phyloP scores from a whole-genome alignment of 2,888 invertebrate genomes.

The Agonopterix heracliana region DNA sequence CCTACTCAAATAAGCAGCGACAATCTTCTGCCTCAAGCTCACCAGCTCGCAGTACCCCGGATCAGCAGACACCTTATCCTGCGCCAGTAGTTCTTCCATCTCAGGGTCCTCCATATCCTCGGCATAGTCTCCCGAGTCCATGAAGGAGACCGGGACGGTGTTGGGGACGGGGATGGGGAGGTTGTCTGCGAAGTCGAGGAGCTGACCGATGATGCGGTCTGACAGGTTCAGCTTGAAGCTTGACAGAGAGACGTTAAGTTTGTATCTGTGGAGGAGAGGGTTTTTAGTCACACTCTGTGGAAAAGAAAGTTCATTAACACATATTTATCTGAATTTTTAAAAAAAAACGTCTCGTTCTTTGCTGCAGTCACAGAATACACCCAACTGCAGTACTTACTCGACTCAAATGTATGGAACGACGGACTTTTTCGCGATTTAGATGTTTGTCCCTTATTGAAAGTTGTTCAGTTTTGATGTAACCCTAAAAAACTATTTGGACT shows the following conservation, averaged over 20 bases:
- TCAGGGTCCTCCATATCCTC: slow-evolving; percentile 50
- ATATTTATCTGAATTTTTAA: background rate
- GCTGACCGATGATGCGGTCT: slow-evolving; percentile 79
- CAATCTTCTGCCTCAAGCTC: slow-evolving; percentile 57
- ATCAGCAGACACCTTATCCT: slow-evolving; percentile 52
- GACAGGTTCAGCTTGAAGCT: slow-evolving; percentile 85
- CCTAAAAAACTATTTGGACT: no score
- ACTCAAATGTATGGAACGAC: no score
- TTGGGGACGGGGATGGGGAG: slow-evolving; percentile 63
- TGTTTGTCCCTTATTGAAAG: no score
- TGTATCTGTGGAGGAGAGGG: slow-evolving; percentile 77
- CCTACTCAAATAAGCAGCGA: slow-evolving; percentile 57
- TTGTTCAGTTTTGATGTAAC: no score
- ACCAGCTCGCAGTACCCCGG: slow-evolving; percentile 58
- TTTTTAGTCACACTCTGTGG: background rate
- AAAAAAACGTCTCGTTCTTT: background rate
- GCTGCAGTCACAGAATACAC: no score
- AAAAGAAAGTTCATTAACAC: background rate
- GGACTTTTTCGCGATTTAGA: no score
- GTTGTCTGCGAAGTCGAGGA: slow-evolving; percentile 79
- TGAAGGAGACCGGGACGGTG: slow-evolving; percentile 62
- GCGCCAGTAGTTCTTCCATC: slow-evolving; percentile 32
- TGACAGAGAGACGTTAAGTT: slow-evolving; percentile 83
- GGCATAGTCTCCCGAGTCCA: slow-evolving; percentile 60
- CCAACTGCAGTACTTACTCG: no score